A percentile compares a stretch with the other conserved stretches of the same genome.
These are phyloP conservation scores for Gisinianus flammeolus DNA, from an alignment of 2,888 invertebrate species.

Conservation along the genomic window DNA sequence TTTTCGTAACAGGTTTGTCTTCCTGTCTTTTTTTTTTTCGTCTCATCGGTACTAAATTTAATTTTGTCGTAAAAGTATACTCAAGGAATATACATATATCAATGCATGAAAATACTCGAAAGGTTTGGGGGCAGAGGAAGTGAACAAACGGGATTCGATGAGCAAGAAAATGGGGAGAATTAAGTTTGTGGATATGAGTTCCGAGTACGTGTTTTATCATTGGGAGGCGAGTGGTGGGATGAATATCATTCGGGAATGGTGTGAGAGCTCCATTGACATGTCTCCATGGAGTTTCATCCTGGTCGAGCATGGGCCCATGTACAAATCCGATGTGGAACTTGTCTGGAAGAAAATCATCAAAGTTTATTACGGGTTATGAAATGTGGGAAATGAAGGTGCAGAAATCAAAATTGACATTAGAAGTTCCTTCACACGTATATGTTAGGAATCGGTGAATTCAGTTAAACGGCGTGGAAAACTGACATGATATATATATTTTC, in stretches of 20 bases:
- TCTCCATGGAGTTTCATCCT: conserved; percentile 26
- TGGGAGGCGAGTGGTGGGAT: conserved; percentile 11
- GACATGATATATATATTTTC: too few relatives aligned
- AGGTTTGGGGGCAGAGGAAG: not conserved
- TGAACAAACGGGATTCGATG: not conserved
- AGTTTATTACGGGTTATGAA: not conserved
- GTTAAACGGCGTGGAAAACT: too few relatives aligned
- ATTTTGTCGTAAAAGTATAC: too few relatives aligned
- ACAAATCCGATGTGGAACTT: not conserved
- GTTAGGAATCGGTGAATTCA: too few relatives aligned
- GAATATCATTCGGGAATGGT: conserved; percentile 27
- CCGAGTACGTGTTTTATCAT: conserved; percentile 18
- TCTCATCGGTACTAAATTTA: too few relatives aligned
- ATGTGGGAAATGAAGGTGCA: too few relatives aligned
- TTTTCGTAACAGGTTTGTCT: conserved; percentile 34
- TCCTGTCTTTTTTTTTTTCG: too few relatives aligned
- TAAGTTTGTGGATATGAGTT: not conserved
- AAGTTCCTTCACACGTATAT: too few relatives aligned
- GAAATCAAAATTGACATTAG: too few relatives aligned
- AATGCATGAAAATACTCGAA: too few relatives aligned
- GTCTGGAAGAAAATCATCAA: conserved; percentile 24
- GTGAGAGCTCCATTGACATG: not conserved
- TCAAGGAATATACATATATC: too few relatives aligned
- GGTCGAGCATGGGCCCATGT: conserved; percentile 12
- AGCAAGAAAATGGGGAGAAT: not conserved